phyloP scores from a whole-genome alignment of 2,888 invertebrate species.

The Trimorus sp. region DNA sequence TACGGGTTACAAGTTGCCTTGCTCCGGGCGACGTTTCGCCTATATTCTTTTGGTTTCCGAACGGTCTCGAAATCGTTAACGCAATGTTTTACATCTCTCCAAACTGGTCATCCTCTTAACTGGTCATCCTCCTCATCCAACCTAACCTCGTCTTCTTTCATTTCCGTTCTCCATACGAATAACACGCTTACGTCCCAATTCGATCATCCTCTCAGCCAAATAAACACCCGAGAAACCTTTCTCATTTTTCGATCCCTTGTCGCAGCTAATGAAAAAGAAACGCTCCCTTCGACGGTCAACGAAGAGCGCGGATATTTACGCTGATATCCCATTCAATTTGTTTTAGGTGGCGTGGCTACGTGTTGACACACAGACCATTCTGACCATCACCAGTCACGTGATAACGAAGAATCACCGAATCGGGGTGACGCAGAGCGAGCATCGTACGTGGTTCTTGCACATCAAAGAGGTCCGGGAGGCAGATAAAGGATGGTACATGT shows the following conservation, averaged over 20 bases:
- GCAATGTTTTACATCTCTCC: no score
- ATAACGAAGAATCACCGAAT: conserved; percentile 95
- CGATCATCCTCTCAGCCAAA: neutral
- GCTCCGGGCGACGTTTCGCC: no score
- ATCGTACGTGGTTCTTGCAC: conserved; percentile 91
- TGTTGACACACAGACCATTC: conserved; percentile 94
- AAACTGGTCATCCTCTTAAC: no score
- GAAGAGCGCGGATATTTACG: conserved; percentile 21
- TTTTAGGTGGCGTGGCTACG: conserved; percentile 94
- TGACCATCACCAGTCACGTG: conserved; percentile 93
- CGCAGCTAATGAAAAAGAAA: conserved; percentile 24
- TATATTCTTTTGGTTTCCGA: no score
- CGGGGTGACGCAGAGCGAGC: conserved; percentile 90
- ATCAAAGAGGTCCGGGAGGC: conserved; percentile 90
- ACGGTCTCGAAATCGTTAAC: no score
- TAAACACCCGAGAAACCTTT: neutral
- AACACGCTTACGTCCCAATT: neutral
- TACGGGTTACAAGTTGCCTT: no score
- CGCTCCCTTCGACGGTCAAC: neutral
- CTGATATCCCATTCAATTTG: conserved; percentile 41
- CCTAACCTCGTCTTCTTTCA: no score
- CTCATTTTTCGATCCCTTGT: conserved; percentile 5
- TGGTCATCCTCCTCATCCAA: no score
- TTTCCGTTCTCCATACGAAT: no score
- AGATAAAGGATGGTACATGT: conserved; percentile 93